Evolutionary conservation across 2,113 vertebrate species (phyloP).

Genomic region (Ia io): DNA sequence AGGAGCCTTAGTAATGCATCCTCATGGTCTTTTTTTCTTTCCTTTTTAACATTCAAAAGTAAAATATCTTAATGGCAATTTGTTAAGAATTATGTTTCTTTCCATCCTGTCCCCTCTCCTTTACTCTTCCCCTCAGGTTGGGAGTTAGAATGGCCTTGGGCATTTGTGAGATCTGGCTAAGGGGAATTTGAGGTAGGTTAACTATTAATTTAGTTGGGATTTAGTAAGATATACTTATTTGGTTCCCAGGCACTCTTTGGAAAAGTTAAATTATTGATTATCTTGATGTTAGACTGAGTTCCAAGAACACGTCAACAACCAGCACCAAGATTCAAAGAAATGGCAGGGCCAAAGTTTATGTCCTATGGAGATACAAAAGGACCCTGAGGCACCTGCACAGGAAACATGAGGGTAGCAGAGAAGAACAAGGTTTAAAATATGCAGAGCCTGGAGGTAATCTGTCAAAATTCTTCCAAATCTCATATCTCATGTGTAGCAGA

Average conservation of each 20-base stretch:
- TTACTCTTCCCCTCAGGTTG: not conserved
- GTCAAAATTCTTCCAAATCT: not conserved
- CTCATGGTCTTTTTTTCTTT: not conserved
- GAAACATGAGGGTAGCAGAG: not conserved
- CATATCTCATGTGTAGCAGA: not conserved
- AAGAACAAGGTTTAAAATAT: not conserved
- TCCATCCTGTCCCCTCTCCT: not conserved
- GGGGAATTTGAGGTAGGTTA: not conserved
- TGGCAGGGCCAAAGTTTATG: not conserved
- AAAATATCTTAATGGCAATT: not conserved
- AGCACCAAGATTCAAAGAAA: not conserved
- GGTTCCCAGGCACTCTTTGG: not conserved
- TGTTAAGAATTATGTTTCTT: not conserved
- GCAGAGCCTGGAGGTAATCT: not conserved
- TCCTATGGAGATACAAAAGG: not conserved
- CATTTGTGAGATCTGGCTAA: not conserved
- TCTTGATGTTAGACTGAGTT: not conserved
- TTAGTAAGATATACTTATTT: not conserved
- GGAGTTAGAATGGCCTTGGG: not conserved
- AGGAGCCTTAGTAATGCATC: not conserved
- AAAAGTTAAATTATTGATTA: not conserved
- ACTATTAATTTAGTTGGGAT: not conserved
- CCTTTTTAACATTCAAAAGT: not conserved
- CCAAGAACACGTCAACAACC: not conserved
- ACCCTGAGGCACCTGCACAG: not conserved